phyloP scores from a whole-genome alignment of 2,113 vertebrate species.

The Halcyon senegalensis region DNA sequence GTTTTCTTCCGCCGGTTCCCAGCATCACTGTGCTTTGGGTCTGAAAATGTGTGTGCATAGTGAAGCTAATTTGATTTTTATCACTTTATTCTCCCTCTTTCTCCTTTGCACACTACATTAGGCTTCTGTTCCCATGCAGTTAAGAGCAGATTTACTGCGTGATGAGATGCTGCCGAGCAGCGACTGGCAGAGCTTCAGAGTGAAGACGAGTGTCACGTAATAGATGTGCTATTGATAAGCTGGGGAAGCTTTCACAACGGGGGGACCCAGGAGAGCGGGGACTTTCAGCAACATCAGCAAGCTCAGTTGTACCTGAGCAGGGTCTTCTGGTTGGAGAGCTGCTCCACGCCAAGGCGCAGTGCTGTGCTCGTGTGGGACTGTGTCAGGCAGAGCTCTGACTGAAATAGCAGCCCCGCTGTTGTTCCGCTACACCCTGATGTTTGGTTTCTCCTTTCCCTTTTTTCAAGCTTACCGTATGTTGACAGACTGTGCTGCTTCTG shows the following conservation, averaged over 20 bases:
- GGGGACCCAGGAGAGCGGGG: background rate
- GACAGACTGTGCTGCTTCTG: background rate
- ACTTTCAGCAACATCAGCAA: background rate
- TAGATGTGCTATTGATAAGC: background rate
- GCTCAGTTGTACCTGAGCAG: background rate
- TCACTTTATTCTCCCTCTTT: background rate
- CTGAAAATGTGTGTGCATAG: background rate
- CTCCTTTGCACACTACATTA: background rate
- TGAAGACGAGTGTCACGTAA: background rate
- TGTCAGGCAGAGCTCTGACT: background rate
- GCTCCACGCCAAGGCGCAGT: background rate
- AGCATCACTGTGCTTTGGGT: background rate
- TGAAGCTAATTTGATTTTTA: constrained; percentile 16
- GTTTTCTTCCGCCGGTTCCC: background rate
- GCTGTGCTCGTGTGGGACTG: background rate
- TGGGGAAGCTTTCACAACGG: background rate
- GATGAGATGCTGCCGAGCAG: background rate
- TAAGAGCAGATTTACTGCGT: background rate
- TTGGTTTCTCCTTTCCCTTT: background rate
- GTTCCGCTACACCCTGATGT: background rate
- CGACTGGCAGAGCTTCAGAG: constrained; percentile 6
- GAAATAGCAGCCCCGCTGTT: background rate
- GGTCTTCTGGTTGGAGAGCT: background rate
- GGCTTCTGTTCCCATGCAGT: constrained; percentile 14
- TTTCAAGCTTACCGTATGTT: background rate